Base-by-base conservation (phyloP, 2,888 invertebrate species). In the Drepanosiphum platanoidis region DNA sequence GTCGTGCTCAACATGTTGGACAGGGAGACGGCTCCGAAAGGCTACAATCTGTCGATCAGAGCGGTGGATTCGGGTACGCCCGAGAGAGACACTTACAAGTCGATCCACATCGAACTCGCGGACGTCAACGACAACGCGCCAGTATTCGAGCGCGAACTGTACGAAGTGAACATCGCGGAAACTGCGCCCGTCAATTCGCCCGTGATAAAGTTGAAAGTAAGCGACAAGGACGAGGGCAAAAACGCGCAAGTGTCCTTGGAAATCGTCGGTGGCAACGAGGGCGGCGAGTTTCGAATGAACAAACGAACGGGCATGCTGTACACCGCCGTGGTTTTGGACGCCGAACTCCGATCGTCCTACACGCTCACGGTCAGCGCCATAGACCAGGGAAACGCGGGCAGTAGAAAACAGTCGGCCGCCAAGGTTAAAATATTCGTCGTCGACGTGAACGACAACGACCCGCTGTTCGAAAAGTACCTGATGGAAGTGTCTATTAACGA, bases 371-470 rank as follows among this genome's bases (percentile, higher is more conserved):
- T 97, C 15, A 95, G 96, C 13, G 97, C 97, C 0, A 93, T 96
- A 61, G 97, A 97, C 90, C 95, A 95, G 89, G 95, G 96, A 1
- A 94, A 95, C 89, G 93, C 93, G 0, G 95, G 95, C 2, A 93
- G 94, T 22, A 91, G 96, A 77, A 94, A 95, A 88, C 95, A 96
- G 89, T 96, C 96, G 7, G 96, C 96, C 1, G 96, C 96, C 0
- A 96, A 96, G 91, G 95, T 98, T 0, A 95, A 95, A 90, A 94
- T 98, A 79, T 93, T 94, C 88, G 94, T 98, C 5, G 91, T 95
- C 82, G 98, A 98, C 90, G 95, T 95, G 82, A 98, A 99, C 90
- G 98, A 98, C 90, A 97, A 98, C 90, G 95, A 96, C 88, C 98
- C 98, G 0, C 92, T 94, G 79, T 98, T 98, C 89, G 95, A 95